Base-by-base conservation (phyloP, 2,797 vertebrate species). In the Calcarius lapponicus region DNA sequence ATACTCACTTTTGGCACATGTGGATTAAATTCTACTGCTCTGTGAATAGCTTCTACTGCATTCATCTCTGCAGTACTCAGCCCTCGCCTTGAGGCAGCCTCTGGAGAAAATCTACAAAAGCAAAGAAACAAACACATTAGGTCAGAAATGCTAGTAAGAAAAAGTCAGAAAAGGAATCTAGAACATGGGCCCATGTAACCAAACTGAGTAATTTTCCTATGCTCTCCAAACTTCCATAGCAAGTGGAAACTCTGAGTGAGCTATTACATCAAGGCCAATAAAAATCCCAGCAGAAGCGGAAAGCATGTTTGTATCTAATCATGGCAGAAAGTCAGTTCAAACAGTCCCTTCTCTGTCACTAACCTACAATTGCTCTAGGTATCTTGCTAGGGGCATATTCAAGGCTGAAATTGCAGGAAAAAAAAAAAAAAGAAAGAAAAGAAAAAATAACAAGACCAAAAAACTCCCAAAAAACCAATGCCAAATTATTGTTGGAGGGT, bases 31-130 rank as follows among this genome's bases (percentile, higher is more conserved):
- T 99, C 99, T 97, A 99, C 99, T 29, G 99, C 99, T 99, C 99
- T 99, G 97, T 99, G 99, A 97, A 99, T 99, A 97, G 99, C 99
- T 98, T 99, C 99, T 92, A 99, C 99, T 88, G 99, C 99, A 80
- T 99, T 99, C 99, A 99, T 99, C 97, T 99, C 99, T 95, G 99
- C 99, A 83, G 99, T 99, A 97, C 99, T 99, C 97, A 99, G 97
- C 66, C 99, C 99, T 97, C 99, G 98, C 76, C 99, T 98, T 76
- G 99, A 99, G 7, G 99, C 99, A 62, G 99, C 99, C 97, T 99
- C 99, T 91, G 99, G 99, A 97, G 99, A 99, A 97, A 99, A 99
- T 96, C 99, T 99, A 95, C 43, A 90, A 97, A 97, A 97, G 90
- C 90, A 97, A 96, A 95, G 93, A 97, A 97, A 97, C 82, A 97